phyloP scores from a whole-genome alignment of 2,888 invertebrate genomes.

The Formica aserva region DNA sequence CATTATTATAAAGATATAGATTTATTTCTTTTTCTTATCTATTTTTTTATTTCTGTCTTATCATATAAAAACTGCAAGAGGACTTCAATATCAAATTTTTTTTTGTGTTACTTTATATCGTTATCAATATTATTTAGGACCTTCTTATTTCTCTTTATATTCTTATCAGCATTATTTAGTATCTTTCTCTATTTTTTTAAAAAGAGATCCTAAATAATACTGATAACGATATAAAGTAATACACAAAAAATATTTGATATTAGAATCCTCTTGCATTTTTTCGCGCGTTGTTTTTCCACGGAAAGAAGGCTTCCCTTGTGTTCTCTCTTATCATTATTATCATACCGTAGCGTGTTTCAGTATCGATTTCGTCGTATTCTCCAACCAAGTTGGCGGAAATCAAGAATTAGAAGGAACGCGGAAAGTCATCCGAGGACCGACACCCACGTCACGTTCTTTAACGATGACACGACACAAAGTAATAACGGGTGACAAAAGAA shows the following conservation, averaged over 20 bases:
- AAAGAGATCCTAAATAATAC: background rate
- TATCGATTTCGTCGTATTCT: slow-evolving; percentile 32
- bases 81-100: too few relatives aligned
- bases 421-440: slow-evolving; percentile 55
- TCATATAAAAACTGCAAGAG: too few relatives aligned
- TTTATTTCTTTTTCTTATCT: too few relatives aligned
- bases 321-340: background rate
- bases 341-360: background rate
- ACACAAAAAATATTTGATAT: background rate
- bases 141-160: too few relatives aligned
- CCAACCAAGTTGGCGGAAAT: slow-evolving; percentile 3
- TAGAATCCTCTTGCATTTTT: background rate
- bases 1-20: too few relatives aligned
- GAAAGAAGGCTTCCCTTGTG: background rate
- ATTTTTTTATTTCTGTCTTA: too few relatives aligned
- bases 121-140: background rate
- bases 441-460: slow-evolving; percentile 67
- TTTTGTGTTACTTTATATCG: too few relatives aligned
- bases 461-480: slow-evolving; percentile 59
- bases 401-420: slow-evolving; percentile 16
- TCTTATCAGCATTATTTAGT: too few relatives aligned
- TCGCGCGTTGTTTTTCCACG: background rate
- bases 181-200: too few relatives aligned
- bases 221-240: background rate
- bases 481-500: slow-evolving; percentile 62